Evolutionary conservation across 1,140 invertebrate genomes (phyloP).

Genomic region (Lepeophtheirus salmonis): DNA sequence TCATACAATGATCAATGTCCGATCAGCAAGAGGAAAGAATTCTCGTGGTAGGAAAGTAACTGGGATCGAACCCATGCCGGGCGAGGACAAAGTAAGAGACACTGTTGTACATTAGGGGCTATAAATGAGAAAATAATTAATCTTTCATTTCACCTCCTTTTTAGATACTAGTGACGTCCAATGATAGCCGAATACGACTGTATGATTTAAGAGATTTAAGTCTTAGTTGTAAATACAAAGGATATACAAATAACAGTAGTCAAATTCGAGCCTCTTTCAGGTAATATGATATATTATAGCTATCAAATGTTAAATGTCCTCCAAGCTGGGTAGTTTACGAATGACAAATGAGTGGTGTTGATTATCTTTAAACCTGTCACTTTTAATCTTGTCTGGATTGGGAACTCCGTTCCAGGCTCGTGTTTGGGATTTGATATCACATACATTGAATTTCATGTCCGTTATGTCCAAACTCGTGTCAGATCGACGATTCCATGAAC

Average conservation of each 20-base stretch:
- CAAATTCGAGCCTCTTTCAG: slow-evolving; percentile 89
- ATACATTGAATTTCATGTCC: slow-evolving; percentile 16
- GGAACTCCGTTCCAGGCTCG: slow-evolving; percentile 7
- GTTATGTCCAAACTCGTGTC: background rate
- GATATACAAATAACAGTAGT: slow-evolving; percentile 82
- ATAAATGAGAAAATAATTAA: background rate
- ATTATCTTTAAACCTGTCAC: too few species aligned
- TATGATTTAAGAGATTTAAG: slow-evolving; percentile 92
- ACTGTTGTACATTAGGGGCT: too few species aligned
- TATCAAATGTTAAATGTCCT: too few species aligned
- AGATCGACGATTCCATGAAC: slow-evolving; percentile 21
- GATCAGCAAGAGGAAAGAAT: slow-evolving; percentile 83
- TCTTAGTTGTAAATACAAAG: slow-evolving; percentile 87
- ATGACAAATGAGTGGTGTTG: too few species aligned
- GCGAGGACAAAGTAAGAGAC: slow-evolving; percentile 35
- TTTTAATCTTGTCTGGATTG: background rate
- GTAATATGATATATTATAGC: too few species aligned
- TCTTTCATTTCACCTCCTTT: slow-evolving; percentile 21
- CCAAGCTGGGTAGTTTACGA: background rate
- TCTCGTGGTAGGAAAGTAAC: slow-evolving; percentile 83
- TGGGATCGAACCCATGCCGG: slow-evolving; percentile 88
- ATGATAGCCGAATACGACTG: slow-evolving; percentile 86
- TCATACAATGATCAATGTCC: slow-evolving; percentile 88
- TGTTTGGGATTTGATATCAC: background rate
- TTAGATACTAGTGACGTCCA: slow-evolving; percentile 82